Evolutionary conservation across 2,888 invertebrate genomes (phyloP).

Genomic region (Eurytoma californica): DNA sequence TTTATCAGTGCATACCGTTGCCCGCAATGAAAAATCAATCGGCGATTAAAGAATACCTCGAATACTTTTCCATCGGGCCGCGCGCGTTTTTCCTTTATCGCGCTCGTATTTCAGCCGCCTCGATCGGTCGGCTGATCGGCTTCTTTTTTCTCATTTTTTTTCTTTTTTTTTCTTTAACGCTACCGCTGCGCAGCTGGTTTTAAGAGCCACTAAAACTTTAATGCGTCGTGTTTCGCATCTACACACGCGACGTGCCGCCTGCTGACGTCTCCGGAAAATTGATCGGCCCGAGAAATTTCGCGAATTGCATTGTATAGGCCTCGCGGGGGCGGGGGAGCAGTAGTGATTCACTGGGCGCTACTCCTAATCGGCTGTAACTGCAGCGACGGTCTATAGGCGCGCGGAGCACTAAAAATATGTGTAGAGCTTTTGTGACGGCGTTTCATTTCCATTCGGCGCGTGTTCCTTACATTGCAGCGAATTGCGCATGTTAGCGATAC

Average conservation of each 20-base stretch:
- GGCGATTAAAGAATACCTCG: too few species aligned
- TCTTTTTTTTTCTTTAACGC: too few species aligned
- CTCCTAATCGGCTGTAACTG: background rate
- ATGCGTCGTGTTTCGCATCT: background rate
- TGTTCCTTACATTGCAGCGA: too few species aligned
- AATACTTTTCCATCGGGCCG: too few species aligned
- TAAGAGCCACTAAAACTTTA: background rate
- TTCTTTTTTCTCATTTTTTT: background rate
- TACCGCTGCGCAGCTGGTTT: background rate
- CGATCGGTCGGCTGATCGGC: background rate
- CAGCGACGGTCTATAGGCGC: background rate
- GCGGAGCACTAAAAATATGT: background rate
- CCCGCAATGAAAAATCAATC: too few species aligned
- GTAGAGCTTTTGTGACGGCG: background rate
- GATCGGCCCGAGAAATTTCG: conserved; percentile 34
- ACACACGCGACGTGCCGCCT: background rate
- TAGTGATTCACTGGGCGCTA: background rate
- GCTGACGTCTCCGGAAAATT: conserved; percentile 33
- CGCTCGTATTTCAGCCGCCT: background rate
- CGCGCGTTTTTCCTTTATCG: too few species aligned
- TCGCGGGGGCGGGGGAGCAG: background rate
- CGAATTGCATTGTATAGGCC: conserved; percentile 38
- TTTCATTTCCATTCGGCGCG: background rate
- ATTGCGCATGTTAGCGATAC: too few species aligned
- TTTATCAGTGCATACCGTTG: too few species aligned